These are phyloP conservation scores for Nyctereutes procyonoides DNA, from an alignment of 2,113 vertebrate genomes.

Conservation along the genomic window DNA sequence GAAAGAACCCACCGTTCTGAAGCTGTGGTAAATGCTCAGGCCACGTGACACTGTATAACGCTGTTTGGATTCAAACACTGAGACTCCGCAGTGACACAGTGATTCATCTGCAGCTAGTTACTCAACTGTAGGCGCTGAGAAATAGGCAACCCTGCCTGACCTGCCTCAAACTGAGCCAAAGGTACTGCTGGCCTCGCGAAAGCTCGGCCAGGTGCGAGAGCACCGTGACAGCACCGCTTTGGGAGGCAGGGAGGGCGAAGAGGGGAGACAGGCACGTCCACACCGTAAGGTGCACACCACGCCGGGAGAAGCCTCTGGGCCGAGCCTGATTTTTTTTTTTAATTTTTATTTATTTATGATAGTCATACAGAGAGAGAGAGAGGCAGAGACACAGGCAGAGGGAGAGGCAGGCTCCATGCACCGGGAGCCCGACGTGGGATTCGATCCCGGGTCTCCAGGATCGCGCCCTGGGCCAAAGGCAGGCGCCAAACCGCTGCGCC, in stretches of 20 bases:
- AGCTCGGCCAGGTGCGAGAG: not conserved
- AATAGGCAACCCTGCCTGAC: not conserved
- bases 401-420: too few relatives aligned
- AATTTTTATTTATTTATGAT: too few relatives aligned
- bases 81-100: not conserved
- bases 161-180: not conserved
- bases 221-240: not conserved
- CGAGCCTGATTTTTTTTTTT: not conserved
- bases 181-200: not conserved
- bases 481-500: too few relatives aligned
- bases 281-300: not conserved
- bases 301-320: not conserved
- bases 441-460: too few relatives aligned
- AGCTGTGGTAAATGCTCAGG: slow-evolving; percentile 4
- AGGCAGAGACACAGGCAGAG: too few relatives aligned
- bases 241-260: not conserved
- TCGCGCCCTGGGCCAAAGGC: too few relatives aligned
- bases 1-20: not conserved
- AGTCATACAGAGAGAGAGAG: too few relatives aligned
- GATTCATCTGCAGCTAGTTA: slow-evolving; percentile 26
- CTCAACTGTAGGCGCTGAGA: not conserved
- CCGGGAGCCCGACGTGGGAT: too few relatives aligned
- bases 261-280: not conserved
- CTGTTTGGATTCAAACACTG: not conserved
- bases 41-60: not conserved